Base-by-base conservation (phyloP, 2,797 vertebrate genomes). In the Chaetodon trifasciatus region DNA sequence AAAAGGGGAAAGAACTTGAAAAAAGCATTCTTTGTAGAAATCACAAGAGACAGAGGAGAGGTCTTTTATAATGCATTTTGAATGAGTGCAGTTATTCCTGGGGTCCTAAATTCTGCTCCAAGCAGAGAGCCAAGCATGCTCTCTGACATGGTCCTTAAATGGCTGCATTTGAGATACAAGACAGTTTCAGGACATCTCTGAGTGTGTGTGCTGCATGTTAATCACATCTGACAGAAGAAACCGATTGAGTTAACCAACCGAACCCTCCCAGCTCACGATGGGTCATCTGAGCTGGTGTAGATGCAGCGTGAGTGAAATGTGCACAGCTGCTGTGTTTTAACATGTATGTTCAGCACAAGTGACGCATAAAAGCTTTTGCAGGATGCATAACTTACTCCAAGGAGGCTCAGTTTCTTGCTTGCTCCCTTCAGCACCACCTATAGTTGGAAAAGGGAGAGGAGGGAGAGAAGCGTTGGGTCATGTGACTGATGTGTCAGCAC, bases 391-490 rank as follows among this genome's bases (percentile, higher is more conserved):
- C 95, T 93, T 94, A 96, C 96, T 91, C 96, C 96, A 3, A 96
- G 93, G 68, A 96, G 94, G 88, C 95, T 96, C 85, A 96, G 90
- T 85, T 96, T 96, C 91, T 96, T 96, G 82, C 95, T 95, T 0
- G 96, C 95, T 57, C 96, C 96, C 89, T 96, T 96, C 78, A 96
- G 89, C 89, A 96, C 95, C 90, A 96, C 96, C 96, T 96, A 77
- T 46, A 80, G 79, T 21, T 32, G 52, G 13, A 53, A 49, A 79
- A 47, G 35, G n/a, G 39, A 60, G 19, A 76, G 52, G 24, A 37
- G n/a, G 39, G n/a, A 62, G 39, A 66, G 46, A 39, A 32, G 21
- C 52, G 53, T 47, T 24, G 69, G 61, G 64, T 72, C 66, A 68
- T 46, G 69, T 74, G 75, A 66, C 37, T 65, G 62, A 74, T 56